Conservation (phyloP, 1,140 invertebrate genomes). For the Colletes gigas region DNA sequence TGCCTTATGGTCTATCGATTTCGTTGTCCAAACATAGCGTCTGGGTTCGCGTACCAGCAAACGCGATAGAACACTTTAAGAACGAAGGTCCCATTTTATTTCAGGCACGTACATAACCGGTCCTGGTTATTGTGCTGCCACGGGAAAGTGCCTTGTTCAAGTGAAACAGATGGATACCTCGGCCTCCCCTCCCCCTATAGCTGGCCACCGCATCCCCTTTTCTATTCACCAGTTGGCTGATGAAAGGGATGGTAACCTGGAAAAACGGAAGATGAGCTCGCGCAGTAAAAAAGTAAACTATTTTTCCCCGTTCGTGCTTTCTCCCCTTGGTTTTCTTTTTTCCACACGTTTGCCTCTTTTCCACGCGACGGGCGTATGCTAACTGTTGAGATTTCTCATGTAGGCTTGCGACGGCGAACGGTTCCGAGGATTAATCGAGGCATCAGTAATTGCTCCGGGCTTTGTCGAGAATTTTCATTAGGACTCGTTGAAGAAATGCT, state of each 20-base stretch:
- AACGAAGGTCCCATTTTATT: constrained; percentile 73
- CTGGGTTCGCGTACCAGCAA: constrained; percentile 25
- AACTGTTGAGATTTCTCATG: neutral
- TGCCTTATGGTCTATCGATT: constrained; percentile 61
- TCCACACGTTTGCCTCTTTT: neutral
- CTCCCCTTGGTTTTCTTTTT: constrained; percentile 21
- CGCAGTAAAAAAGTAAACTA: constrained; percentile 65
- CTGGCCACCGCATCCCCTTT: constrained; percentile 61
- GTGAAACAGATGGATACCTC: constrained; percentile 74
- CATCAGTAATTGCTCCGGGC: neutral
- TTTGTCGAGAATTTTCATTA: neutral
- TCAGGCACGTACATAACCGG: constrained; percentile 77
- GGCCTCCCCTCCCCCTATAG: constrained; percentile 38
- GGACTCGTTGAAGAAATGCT: too few relatives aligned
- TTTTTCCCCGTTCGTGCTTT: constrained; percentile 58
- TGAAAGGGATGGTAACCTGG: constrained; percentile 72
- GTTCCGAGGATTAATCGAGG: neutral
- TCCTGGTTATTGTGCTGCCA: constrained; percentile 78
- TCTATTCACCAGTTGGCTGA: constrained; percentile 70
- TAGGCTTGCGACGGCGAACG: too few relatives aligned
- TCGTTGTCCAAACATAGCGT: constrained; percentile 64
- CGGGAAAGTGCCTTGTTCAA: constrained; percentile 78
- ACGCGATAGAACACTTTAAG: constrained; percentile 51
- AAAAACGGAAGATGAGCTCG: constrained; percentile 57
- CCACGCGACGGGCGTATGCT: neutral